Evolutionary conservation across 2,797 vertebrate genomes (phyloP).

Genomic region (Schizopygopsis pylzovi): DNA sequence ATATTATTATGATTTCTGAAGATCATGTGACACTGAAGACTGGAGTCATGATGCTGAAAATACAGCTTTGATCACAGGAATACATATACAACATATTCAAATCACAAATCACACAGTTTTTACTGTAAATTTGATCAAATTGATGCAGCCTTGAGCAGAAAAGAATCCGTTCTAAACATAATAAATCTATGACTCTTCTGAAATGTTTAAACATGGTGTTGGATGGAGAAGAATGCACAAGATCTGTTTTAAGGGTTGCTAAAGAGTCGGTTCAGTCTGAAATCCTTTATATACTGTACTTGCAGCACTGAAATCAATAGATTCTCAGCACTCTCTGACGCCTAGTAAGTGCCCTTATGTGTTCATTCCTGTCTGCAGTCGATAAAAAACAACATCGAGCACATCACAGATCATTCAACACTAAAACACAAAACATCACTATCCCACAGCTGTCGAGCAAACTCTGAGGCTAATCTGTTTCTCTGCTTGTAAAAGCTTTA

Average conservation of each 20-base stretch:
- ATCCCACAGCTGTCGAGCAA: not conserved
- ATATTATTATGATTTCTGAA: no score
- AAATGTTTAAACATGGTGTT: not conserved
- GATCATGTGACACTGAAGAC: no score
- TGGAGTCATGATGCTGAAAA: not conserved
- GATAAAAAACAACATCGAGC: not conserved
- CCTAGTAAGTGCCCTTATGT: conserved; percentile 24
- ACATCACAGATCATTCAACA: not conserved
- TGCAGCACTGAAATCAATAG: conserved; percentile 4
- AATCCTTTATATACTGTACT: not conserved
- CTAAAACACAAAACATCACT: not conserved
- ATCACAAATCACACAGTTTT: not conserved
- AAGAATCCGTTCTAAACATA: not conserved
- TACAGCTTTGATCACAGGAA: not conserved
- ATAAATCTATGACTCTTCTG: not conserved
- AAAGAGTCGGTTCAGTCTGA: not conserved
- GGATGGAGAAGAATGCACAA: not conserved
- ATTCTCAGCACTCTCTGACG: not conserved
- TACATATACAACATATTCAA: not conserved
- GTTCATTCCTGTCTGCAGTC: not conserved
- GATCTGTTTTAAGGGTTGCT: not conserved
- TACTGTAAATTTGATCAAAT: not conserved
- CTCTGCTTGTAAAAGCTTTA: not conserved
- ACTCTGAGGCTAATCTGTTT: not conserved
- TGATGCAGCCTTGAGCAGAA: not conserved